phyloP scores from a whole-genome alignment of 2,113 vertebrate genomes.

The Triplophysa tibetana region DNA sequence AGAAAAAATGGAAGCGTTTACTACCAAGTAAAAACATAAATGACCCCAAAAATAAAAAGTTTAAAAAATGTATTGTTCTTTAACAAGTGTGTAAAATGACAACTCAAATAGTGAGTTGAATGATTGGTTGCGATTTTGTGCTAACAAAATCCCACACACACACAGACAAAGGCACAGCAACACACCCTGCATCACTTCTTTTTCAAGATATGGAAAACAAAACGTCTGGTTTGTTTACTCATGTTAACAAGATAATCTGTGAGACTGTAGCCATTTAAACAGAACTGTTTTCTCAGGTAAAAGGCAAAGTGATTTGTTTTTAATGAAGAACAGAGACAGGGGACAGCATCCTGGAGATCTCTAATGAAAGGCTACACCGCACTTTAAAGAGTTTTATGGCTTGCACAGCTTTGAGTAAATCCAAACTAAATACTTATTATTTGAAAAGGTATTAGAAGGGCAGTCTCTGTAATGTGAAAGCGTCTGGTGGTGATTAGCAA shows the following conservation, averaged over 20 bases:
- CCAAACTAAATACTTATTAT: conserved; percentile 81
- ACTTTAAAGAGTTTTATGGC: conserved; percentile 83
- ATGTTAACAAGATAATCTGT: conserved; percentile 76
- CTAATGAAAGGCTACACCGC: conserved; percentile 80
- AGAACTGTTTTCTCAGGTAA: conserved; percentile 79
- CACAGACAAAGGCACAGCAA: neutral
- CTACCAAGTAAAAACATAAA: too few species aligned
- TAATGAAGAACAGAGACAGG: conserved; percentile 80
- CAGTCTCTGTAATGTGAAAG: conserved; percentile 66
- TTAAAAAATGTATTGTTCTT: too few species aligned
- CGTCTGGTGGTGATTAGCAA: conserved; percentile 75
- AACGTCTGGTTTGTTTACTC: conserved; percentile 61
- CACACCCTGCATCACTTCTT: neutral
- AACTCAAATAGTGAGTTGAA: too few species aligned
- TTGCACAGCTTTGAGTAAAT: conserved; percentile 75
- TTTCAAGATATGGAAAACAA: conserved; percentile 51
- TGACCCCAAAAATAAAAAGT: too few species aligned
- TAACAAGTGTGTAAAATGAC: too few species aligned
- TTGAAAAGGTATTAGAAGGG: conserved; percentile 79
- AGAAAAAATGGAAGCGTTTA: neutral
- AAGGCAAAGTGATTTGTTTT: conserved; percentile 77
- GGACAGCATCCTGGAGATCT: conserved; percentile 71
- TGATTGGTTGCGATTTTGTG: too few species aligned
- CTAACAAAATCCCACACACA: neutral
- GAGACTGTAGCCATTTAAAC: conserved; percentile 71